Conservation (phyloP, 2,888 invertebrate genomes). For the Aethes cnicana region DNA sequence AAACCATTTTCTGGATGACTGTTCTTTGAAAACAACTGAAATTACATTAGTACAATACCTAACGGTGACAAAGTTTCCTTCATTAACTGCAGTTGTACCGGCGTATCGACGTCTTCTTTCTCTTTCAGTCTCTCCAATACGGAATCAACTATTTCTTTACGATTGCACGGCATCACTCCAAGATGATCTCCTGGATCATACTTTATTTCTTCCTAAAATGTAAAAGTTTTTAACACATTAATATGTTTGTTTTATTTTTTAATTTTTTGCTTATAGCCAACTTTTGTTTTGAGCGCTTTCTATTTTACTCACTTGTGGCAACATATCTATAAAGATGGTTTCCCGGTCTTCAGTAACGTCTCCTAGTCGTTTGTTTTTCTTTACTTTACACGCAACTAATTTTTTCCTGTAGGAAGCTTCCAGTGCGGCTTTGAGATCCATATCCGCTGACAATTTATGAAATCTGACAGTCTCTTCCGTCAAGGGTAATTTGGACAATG, state of each 20-base stretch:
- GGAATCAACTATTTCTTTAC: constrained; percentile 88
- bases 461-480: constrained; percentile 89
- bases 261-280: neutral
- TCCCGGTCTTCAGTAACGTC: constrained; percentile 78
- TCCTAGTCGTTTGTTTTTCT: constrained; percentile 82
- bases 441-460: constrained; percentile 72
- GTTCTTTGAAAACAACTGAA: no score
- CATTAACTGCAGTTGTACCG: constrained; percentile 89
- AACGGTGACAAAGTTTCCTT: constrained; percentile 93
- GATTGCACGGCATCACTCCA: constrained; percentile 93
- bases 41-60: no score
- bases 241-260: neutral
- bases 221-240: constrained; percentile 12
- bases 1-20: no score
- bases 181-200: constrained; percentile 97
- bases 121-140: constrained; percentile 87
- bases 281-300: neutral
- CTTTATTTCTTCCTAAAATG: constrained; percentile 74
- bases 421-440: constrained; percentile 54
- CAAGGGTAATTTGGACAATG: constrained; percentile 87
- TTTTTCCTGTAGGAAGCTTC: constrained; percentile 63
- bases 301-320: constrained; percentile 60
- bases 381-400: constrained; percentile 78
- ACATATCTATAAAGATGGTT: constrained; percentile 83
- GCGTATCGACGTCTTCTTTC: constrained; percentile 85